phyloP scores from a whole-genome alignment of 1,140 invertebrate genomes.

The Drosophila sucinea region DNA sequence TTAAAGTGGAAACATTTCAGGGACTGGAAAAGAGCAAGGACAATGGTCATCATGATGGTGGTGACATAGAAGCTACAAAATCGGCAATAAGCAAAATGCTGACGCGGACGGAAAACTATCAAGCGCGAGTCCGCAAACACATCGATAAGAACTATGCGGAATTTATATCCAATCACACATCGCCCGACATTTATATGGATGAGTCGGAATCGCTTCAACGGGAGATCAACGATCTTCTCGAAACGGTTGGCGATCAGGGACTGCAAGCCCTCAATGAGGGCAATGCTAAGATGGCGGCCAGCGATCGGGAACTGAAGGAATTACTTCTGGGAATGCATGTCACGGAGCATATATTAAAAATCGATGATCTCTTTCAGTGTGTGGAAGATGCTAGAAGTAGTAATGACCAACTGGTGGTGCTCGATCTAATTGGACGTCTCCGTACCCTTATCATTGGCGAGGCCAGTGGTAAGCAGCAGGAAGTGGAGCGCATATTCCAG shows the following conservation, averaged over 20 bases:
- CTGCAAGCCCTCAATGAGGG: constrained; percentile 48
- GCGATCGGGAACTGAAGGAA: constrained; percentile 61
- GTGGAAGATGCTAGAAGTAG: constrained; percentile 69
- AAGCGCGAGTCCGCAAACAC: constrained; percentile 64
- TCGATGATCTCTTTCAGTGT: constrained; percentile 76
- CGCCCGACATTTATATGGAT: constrained; percentile 68
- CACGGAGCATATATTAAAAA: constrained; percentile 65
- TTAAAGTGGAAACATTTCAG: constrained; percentile 33
- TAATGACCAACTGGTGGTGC: constrained; percentile 66
- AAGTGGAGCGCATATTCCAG: constrained; percentile 67
- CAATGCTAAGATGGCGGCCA: constrained; percentile 53
- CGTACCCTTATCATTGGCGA: constrained; percentile 63
- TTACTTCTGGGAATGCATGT: constrained; percentile 59
- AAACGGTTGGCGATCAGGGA: constrained; percentile 58
- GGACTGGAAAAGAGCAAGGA: constrained; percentile 12
- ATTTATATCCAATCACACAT: constrained; percentile 74
- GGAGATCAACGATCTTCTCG: constrained; percentile 63
- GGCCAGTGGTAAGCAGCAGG: constrained; percentile 26
- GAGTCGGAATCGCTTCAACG: constrained; percentile 53
- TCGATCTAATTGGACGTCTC: constrained; percentile 65
- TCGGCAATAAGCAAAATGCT: constrained; percentile 63
- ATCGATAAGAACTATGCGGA: constrained; percentile 77
- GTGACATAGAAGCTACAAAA: constrained; percentile 58
- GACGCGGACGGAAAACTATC: constrained; percentile 67
- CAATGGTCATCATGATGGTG: constrained; percentile 20